These are phyloP conservation scores for Ibidorhyncha struthersii DNA, from an alignment of 2,113 vertebrate genomes.

Conservation along the genomic window DNA sequence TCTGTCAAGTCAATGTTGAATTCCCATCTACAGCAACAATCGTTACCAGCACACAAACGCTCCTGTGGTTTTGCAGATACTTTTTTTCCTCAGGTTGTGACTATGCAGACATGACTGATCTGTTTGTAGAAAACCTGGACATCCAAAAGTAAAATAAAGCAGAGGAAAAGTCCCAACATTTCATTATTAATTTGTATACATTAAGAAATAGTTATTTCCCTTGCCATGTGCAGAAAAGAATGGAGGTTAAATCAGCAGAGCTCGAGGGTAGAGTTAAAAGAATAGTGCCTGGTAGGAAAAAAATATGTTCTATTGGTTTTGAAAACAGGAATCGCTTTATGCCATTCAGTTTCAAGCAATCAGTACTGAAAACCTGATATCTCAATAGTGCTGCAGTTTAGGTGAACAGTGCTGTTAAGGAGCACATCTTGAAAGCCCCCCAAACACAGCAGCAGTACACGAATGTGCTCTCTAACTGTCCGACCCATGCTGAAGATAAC, in stretches of 20 bases:
- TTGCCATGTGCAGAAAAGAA: not conserved
- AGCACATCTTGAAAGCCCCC: not conserved
- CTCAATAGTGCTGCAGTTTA: not conserved
- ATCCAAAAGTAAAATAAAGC: not conserved
- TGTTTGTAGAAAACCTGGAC: not conserved
- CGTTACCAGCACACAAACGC: not conserved
- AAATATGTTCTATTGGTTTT: not conserved
- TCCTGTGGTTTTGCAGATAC: not conserved
- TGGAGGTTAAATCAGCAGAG: not conserved
- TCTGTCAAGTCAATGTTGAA: not conserved
- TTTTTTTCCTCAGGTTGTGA: not conserved
- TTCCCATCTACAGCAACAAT: not conserved
- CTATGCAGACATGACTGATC: not conserved
- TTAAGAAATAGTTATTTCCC: not conserved
- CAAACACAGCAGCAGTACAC: not conserved
- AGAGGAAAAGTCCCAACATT: not conserved
- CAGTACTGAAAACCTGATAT: not conserved
- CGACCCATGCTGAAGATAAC: not conserved
- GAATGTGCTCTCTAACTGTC: not conserved
- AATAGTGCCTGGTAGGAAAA: not conserved
- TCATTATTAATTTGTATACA: not conserved
- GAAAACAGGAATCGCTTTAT: not conserved
- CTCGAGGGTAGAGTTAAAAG: not conserved
- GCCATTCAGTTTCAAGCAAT: constrained; percentile 2
- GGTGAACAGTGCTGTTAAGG: not conserved